A percentile compares a stretch with the other conserved stretches of the same genome.
Evolutionary conservation across 1,140 invertebrate genomes (phyloP).

Genomic region (Anoplolepis gracilipes): DNA sequence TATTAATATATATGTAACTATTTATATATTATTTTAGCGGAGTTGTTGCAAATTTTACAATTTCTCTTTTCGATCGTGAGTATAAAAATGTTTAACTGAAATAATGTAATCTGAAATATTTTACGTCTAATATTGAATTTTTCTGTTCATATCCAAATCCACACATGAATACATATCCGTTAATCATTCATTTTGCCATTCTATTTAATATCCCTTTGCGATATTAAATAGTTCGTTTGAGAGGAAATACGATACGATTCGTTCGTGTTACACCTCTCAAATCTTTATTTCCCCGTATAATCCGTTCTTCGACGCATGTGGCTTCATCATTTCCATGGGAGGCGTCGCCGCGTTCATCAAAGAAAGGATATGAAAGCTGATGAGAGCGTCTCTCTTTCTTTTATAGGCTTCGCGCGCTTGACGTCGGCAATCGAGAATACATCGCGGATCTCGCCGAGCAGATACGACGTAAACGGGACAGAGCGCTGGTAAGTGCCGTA

Average conservation of each 20-base stretch:
- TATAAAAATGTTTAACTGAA: neutral
- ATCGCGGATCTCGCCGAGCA: constrained; percentile 79
- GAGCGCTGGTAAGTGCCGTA: constrained; percentile 74
- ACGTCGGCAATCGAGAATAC: constrained; percentile 77
- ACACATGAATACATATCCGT: neutral
- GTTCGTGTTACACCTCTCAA: neutral
- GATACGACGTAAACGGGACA: constrained; percentile 78
- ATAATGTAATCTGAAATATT: too few species aligned
- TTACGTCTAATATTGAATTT: neutral
- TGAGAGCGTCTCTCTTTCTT: constrained; percentile 50
- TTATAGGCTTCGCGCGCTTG: constrained; percentile 74
- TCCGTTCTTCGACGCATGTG: constrained; percentile 6
- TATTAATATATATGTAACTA: neutral
- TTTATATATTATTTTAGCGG: neutral
- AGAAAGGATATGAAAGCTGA: constrained; percentile 45
- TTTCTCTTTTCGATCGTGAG: neutral
- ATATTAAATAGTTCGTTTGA: constrained; percentile 27
- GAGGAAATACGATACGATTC: neutral
- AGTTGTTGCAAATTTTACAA: neutral
- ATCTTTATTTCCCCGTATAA: constrained; percentile 19
- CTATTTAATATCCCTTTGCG: neutral
- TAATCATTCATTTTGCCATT: constrained; percentile 13
- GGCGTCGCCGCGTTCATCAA: constrained; percentile 9
- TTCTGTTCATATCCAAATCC: neutral
- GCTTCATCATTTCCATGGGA: constrained; percentile 31